These are phyloP conservation scores for Samia ricini DNA, from an alignment of 1,140 invertebrate genomes.

Conservation along the genomic window DNA sequence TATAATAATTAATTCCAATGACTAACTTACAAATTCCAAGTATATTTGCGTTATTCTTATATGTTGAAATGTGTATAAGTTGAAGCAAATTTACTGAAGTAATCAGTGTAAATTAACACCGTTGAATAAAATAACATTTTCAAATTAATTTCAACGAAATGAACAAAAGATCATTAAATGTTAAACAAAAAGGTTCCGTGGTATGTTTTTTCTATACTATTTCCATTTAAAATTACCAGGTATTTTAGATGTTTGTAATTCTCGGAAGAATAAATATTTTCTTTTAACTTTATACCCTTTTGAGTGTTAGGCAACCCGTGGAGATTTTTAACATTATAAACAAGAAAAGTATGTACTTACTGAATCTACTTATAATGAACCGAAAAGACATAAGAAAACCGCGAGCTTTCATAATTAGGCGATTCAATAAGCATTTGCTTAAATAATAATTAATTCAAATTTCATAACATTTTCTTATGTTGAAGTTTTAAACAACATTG, in stretches of 20 bases:
- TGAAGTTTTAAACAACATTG: neutral
- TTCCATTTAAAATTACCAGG: conserved; percentile 29
- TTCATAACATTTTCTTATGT: neutral
- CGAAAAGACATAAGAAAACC: neutral
- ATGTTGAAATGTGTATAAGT: no score
- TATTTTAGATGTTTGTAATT: conserved; percentile 46
- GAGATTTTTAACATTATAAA: conserved; percentile 32
- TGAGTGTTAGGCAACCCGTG: conserved; percentile 34
- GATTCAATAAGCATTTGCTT: neutral
- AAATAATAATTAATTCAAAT: neutral
- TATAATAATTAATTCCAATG: no score
- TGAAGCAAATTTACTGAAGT: no score
- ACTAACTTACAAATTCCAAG: no score
- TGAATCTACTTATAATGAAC: conserved; percentile 31
- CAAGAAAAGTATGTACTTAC: conserved; percentile 22
- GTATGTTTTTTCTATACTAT: conserved; percentile 34
- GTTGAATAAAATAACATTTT: neutral
- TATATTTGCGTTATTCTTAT: no score
- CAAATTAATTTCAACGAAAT: conserved; percentile 20
- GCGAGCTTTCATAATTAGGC: neutral
- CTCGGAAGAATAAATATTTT: conserved; percentile 37
- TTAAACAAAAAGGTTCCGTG: conserved; percentile 32
- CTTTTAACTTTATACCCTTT: conserved; percentile 33
- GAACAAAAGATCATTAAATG: conserved; percentile 49
- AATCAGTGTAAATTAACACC: no score